Conservation (phyloP, 1,140 invertebrate species). For the Scaptomyza hsui region DNA sequence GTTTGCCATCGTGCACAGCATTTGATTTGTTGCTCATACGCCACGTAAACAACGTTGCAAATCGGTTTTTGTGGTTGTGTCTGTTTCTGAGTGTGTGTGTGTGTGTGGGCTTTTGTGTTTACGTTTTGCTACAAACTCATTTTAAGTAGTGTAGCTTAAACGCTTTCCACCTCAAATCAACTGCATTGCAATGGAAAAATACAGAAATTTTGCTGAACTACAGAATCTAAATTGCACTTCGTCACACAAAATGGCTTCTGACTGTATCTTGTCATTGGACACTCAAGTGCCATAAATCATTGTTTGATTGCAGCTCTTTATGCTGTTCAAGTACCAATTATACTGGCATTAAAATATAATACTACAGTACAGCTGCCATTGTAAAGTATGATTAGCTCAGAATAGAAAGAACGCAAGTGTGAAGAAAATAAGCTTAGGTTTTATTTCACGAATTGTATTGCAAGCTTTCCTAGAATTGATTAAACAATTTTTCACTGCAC, state of each 20-base stretch:
- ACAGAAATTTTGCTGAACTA: slow-evolving; percentile 6
- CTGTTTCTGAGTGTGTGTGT: background rate
- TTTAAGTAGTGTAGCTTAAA: background rate
- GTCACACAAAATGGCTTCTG: slow-evolving; percentile 6
- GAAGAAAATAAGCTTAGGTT: too few relatives aligned
- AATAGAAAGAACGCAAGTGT: too few relatives aligned
- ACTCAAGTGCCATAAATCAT: background rate
- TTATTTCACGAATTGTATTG: too few relatives aligned
- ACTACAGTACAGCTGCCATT: background rate
- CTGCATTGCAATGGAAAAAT: slow-evolving; percentile 10
- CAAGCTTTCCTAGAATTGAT: too few relatives aligned
- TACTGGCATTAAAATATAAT: background rate
- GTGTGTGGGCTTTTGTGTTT: slow-evolving; percentile 19
- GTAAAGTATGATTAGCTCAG: background rate
- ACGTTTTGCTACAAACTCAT: background rate
- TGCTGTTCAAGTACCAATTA: background rate
- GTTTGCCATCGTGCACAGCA: slow-evolving; percentile 43
- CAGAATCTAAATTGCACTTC: background rate
- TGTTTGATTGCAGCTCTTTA: background rate
- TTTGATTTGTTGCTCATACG: slow-evolving; percentile 74
- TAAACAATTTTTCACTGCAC: too few relatives aligned
- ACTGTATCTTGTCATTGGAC: slow-evolving; percentile 4
- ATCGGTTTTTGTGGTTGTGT: slow-evolving; percentile 40
- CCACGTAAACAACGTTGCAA: slow-evolving; percentile 70
- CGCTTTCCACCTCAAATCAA: slow-evolving; percentile 16